Percentiles rank a stretch among this genome's conserved stretches.
Conservation (phyloP, 2,113 vertebrate genomes). For the Seriola quinqueradiata region DNA sequence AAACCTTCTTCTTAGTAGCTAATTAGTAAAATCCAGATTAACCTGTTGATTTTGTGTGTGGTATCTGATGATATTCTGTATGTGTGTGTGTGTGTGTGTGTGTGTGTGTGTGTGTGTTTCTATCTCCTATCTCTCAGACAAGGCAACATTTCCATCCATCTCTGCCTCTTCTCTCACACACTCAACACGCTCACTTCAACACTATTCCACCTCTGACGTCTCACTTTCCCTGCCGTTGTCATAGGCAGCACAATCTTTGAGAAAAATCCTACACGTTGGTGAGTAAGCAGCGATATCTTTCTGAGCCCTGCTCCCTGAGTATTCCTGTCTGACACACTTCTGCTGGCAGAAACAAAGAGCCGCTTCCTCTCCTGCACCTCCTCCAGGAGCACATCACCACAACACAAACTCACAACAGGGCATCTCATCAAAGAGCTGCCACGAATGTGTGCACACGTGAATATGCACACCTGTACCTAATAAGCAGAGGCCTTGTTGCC, state of each 20-base stretch:
- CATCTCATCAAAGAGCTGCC: conserved; percentile 28
- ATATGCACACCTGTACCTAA: fast-evolving
- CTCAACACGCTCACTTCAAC: neutral
- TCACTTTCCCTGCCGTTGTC: conserved; percentile 1
- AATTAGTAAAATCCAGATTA: neutral
- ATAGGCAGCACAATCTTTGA: conserved; percentile 14
- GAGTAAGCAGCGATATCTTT: conserved; percentile 45
- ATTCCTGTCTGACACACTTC: conserved; percentile 60
- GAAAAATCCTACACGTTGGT: neutral
- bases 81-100: neutral
- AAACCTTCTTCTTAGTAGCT: no score
- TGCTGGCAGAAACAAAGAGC: conserved; percentile 60
- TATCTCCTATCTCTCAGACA: neutral
- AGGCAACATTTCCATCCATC: conserved; percentile 14
- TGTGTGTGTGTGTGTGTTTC: no score
- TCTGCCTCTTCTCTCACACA: neutral
- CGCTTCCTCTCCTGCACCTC: conserved; percentile 46
- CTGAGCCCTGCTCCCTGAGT: conserved; percentile 36
- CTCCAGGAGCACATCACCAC: conserved; percentile 33
- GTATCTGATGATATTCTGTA: neutral
- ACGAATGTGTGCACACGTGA: neutral
- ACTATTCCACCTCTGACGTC: neutral
- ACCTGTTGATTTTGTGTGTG: neutral
- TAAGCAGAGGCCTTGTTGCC: neutral
- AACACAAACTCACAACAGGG: conserved; percentile 26